These are phyloP conservation scores for Eutolmus rufibarbis DNA, from an alignment of 2,888 invertebrate genomes.

Conservation along the genomic window DNA sequence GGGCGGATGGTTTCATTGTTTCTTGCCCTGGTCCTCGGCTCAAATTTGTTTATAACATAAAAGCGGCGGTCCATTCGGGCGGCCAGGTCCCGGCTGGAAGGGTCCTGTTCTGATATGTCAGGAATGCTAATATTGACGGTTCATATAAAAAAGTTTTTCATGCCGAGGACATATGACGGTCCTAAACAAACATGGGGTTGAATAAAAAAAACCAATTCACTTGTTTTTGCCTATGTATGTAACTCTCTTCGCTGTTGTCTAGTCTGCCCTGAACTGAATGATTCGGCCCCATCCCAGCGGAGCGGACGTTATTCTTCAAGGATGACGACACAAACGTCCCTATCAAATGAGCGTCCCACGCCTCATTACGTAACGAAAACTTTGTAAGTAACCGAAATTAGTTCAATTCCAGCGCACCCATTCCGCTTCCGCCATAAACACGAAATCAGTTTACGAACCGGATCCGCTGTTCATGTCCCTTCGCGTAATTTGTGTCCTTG, in stretches of 20 bases:
- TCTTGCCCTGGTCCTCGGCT: not conserved
- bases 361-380: slow-evolving; percentile 37
- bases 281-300: not conserved
- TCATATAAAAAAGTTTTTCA: slow-evolving; percentile 13
- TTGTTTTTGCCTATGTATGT: not conserved
- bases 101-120: not conserved
- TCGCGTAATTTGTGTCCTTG: slow-evolving; percentile 30
- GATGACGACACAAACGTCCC: not conserved
- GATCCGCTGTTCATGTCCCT: slow-evolving; percentile 28
- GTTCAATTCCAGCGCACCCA: slow-evolving; percentile 12
- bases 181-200: slow-evolving; percentile 38
- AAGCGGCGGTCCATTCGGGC: not conserved
- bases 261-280: not conserved
- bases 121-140: slow-evolving; percentile 30
- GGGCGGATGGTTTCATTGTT: not conserved
- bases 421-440: not conserved
- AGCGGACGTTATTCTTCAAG: not conserved
- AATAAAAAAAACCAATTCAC: slow-evolving; percentile 20
- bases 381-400: slow-evolving; percentile 36
- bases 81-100: not conserved
- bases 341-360: not conserved
- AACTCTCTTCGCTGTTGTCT: not conserved
- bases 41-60: not conserved
- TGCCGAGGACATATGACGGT: slow-evolving; percentile 23
- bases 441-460: slow-evolving; percentile 43